Base-by-base conservation (phyloP, 1,140 invertebrate genomes). In the Zaprionus camerounensis region DNA sequence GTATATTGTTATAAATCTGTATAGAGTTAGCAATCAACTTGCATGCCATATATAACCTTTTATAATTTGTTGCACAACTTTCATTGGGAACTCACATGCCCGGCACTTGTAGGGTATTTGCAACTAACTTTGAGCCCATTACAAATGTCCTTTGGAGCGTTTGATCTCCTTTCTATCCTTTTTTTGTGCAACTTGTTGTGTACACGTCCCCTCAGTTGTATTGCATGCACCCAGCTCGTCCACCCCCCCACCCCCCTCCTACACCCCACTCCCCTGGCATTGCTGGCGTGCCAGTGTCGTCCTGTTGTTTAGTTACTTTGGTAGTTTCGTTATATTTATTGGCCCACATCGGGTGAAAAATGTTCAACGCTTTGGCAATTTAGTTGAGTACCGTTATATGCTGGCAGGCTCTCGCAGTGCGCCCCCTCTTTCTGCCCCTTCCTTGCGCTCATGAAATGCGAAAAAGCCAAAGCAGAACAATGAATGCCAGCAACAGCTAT, bases 321-420 rank as follows among this genome's bases (percentile, higher is more conserved):
- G 85, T 90, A 90, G 85, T 90, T 90, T 90, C 84, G 83, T 91
- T 88, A 92, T 92, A 92, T 92, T 92, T 92, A 92, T 92, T 92
- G 91, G 91, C 91, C 82, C 81, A 92, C 87, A 91, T 91, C 81
- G 78, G 78, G 91, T 92, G 90, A 91, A 91, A 91, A 91, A 91
- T 91, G 84, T 91, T 88, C 80, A 91, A 82, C 88, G 88, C 85
- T 90, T 90, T 90, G 85, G 85, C 85, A 90, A 90, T 90, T 90
- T 90, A 90, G 85, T 90, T 90, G 85, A 90, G 85, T 90, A 90
- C 85, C 79, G 79, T 90, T 90, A 90, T 90, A 85, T 85, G 82
- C 85, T 84, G 85, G 79, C 55, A 71, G 75, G 58, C 66, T 31
- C 22, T 46, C 22, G 3, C 69, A 24, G 7, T 46, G 9, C 5